phyloP scores from a whole-genome alignment of 2,888 invertebrate genomes.

The Ormyrus nitidulus region DNA sequence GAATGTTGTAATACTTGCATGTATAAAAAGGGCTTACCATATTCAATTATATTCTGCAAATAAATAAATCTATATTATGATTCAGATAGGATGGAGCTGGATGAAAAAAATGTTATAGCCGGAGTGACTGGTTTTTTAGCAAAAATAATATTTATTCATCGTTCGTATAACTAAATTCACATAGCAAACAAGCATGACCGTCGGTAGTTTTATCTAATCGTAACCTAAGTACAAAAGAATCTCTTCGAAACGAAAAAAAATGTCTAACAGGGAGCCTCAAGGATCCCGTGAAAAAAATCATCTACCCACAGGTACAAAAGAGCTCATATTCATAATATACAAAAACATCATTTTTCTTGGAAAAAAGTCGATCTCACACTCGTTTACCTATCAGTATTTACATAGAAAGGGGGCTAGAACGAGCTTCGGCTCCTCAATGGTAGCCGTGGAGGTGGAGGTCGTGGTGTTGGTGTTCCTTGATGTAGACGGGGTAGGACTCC shows the following conservation, averaged over 20 bases:
- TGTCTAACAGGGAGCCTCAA: neutral
- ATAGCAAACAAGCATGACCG: conserved; percentile 26
- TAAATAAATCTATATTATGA: too few species aligned
- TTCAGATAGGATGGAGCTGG: too few species aligned
- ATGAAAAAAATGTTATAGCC: neutral
- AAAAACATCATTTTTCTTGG: conserved; percentile 8
- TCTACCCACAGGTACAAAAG: neutral
- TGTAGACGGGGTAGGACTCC: conserved; percentile 64
- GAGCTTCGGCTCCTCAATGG: neutral
- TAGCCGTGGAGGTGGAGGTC: conserved; percentile 28
- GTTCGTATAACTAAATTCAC: conserved; percentile 45
- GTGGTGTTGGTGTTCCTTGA: conserved; percentile 61
- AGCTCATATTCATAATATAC: neutral
- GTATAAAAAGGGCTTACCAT: too few species aligned
- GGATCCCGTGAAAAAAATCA: neutral
- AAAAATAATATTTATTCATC: conserved; percentile 54
- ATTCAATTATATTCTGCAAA: too few species aligned
- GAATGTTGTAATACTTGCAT: too few species aligned
- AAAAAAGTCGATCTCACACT: neutral
- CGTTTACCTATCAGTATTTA: conserved; percentile 19
- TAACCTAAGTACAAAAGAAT: conserved; percentile 5
- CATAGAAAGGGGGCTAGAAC: neutral
- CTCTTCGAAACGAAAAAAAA: neutral
- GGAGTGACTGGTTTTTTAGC: conserved; percentile 23
- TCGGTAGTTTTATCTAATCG: neutral